Conservation (phyloP, 2,888 invertebrate species). For the Melanargia galathea region DNA sequence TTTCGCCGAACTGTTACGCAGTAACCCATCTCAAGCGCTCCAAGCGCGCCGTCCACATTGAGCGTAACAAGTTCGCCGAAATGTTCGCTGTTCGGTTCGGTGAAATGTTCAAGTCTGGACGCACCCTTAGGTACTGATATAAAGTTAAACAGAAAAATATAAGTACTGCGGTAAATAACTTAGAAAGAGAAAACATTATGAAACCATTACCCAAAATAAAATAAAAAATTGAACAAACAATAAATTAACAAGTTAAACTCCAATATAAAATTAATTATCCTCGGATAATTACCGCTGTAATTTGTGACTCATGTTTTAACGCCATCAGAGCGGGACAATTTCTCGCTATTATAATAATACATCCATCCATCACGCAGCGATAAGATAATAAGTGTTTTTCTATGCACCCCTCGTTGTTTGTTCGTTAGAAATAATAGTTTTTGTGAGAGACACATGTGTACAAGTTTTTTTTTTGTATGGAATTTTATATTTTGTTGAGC, state of each 20-base stretch:
- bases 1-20: too few relatives aligned
- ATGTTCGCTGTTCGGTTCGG: too few relatives aligned
- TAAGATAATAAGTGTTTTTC: slow-evolving; percentile 70
- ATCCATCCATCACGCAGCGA: slow-evolving; percentile 65
- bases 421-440: slow-evolving; percentile 59
- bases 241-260: slow-evolving; percentile 2
- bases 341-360: slow-evolving; percentile 57
- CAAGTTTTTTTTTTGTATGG: slow-evolving; percentile 31
- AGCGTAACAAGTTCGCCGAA: too few relatives aligned
- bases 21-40: too few relatives aligned
- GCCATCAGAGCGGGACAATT: slow-evolving; percentile 42
- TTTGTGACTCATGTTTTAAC: slow-evolving; percentile 30
- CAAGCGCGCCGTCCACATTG: too few relatives aligned
- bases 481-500: slow-evolving; percentile 33
- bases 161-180: too few relatives aligned
- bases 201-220: background rate
- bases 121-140: too few relatives aligned
- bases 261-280: slow-evolving; percentile 22
- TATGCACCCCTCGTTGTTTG: slow-evolving; percentile 67
- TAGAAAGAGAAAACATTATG: background rate
- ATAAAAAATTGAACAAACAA: background rate
- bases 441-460: slow-evolving; percentile 63
- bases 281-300: slow-evolving; percentile 15
- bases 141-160: too few relatives aligned
- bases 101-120: too few relatives aligned